Percentiles rank a stretch among this genome's conserved stretches.
Evolutionary conservation across 1,140 invertebrate species (phyloP).

Genomic region (Drosophila tropicalis): DNA sequence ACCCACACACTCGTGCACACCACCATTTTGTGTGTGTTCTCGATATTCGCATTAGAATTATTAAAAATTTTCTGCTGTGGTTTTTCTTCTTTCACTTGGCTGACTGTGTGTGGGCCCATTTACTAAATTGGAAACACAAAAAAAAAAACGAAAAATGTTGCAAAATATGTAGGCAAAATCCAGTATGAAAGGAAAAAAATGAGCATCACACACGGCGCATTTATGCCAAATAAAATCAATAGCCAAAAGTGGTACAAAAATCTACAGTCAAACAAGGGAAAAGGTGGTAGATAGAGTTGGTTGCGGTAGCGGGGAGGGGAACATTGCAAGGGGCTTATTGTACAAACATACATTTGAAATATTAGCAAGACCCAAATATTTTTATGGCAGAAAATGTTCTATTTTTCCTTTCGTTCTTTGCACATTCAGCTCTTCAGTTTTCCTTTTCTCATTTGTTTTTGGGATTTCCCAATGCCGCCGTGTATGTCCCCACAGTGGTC

Average conservation of each 20-base stretch:
- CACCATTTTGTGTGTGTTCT: slow-evolving; percentile 8
- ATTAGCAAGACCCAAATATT: slow-evolving; percentile 66
- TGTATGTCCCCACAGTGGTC: too few species aligned
- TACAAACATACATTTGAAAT: slow-evolving; percentile 62
- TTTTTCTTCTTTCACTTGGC: slow-evolving; percentile 73
- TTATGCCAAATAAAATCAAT: slow-evolving; percentile 79
- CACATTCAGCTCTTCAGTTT: slow-evolving; percentile 9
- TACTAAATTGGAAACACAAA: slow-evolving; percentile 72
- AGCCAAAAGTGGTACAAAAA: slow-evolving; percentile 67
- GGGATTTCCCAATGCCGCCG: slow-evolving; percentile 5
- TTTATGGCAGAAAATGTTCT: slow-evolving; percentile 31
- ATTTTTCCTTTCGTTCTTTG: slow-evolving; percentile 16
- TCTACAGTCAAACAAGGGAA: not conserved
- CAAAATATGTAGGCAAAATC: slow-evolving; percentile 55
- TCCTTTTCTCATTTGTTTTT: slow-evolving; percentile 7
- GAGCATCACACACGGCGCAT: slow-evolving; percentile 57
- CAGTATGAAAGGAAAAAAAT: slow-evolving; percentile 45
- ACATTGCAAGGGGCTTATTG: not conserved
- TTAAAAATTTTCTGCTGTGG: slow-evolving; percentile 76
- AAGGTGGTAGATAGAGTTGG: not conserved
- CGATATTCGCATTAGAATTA: slow-evolving; percentile 68
- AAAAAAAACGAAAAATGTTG: slow-evolving; percentile 33
- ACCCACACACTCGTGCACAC: slow-evolving; percentile 17
- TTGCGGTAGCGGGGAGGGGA: not conserved
- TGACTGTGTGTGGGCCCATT: slow-evolving; percentile 63